These are phyloP conservation scores for Lypha dubia DNA, from an alignment of 2,888 invertebrate genomes.

Conservation along the genomic window DNA sequence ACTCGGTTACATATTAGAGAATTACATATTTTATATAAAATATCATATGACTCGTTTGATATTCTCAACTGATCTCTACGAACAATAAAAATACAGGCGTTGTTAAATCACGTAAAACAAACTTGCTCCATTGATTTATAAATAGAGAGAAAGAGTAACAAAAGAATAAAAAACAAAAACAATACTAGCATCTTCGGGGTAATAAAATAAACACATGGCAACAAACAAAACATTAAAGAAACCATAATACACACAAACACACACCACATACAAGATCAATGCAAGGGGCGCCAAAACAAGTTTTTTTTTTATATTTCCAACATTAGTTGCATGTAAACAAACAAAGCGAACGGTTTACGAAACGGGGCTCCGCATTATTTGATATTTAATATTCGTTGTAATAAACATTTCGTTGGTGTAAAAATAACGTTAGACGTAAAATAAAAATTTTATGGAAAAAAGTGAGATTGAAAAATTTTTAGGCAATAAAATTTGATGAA, in stretches of 20 bases:
- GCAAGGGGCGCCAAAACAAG: slow-evolving; percentile 65
- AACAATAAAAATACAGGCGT: too few relatives aligned
- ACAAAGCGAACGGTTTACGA: slow-evolving; percentile 57
- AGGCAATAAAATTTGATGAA: slow-evolving; percentile 6
- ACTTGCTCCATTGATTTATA: neutral
- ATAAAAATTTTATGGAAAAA: slow-evolving; percentile 43
- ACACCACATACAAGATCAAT: slow-evolving; percentile 45
- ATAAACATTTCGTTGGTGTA: slow-evolving; percentile 29
- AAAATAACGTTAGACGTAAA: slow-evolving; percentile 42
- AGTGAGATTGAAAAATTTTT: neutral
- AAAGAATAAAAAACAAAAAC: neutral
- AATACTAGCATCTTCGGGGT: slow-evolving; percentile 23
- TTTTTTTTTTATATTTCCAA: slow-evolving; percentile 43
- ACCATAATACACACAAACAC: neutral
- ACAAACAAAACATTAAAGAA: slow-evolving; percentile 26
- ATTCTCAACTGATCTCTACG: too few relatives aligned
- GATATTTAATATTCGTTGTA: too few relatives aligned
- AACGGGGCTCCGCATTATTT: slow-evolving; percentile 21
- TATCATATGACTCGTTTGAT: too few relatives aligned
- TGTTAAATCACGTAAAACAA: too few relatives aligned
- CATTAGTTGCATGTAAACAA: slow-evolving; percentile 71
- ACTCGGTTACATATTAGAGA: too few relatives aligned
- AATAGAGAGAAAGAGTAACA: neutral
- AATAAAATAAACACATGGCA: slow-evolving; percentile 43
- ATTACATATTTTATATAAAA: too few relatives aligned